These are phyloP conservation scores for Chymomyza fuscimana DNA, from an alignment of 2,888 invertebrate genomes.

Conservation along the genomic window DNA sequence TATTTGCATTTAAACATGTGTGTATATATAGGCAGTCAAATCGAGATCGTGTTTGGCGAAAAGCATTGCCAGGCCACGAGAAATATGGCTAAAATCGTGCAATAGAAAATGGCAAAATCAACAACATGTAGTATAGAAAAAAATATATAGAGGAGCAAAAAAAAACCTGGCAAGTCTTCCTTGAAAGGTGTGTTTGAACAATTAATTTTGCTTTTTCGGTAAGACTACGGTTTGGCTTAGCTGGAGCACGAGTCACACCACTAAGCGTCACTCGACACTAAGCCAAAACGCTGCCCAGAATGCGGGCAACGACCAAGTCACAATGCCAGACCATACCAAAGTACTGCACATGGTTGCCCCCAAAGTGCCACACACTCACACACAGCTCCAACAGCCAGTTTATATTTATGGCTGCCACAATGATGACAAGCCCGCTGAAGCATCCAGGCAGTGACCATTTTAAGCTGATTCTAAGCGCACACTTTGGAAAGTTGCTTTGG, in stretches of 20 bases:
- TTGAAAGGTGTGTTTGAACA: conserved; percentile 73
- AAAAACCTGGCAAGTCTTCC: conserved; percentile 44
- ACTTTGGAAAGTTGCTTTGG: conserved; percentile 61
- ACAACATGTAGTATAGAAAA: background rate
- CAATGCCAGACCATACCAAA: conserved; percentile 7
- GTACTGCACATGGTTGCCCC: background rate
- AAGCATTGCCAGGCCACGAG: conserved; percentile 29
- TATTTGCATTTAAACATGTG: background rate
- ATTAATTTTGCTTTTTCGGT: conserved; percentile 72
- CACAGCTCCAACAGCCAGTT: conserved; percentile 26
- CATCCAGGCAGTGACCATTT: conserved; percentile 58
- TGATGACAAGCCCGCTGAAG: conserved; percentile 11
- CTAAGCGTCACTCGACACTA: conserved; percentile 34
- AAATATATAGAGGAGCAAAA: background rate
- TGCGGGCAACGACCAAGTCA: conserved; percentile 61
- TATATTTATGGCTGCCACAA: conserved; percentile 61
- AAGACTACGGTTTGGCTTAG: conserved; percentile 17
- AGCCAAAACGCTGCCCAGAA: conserved; percentile 54
- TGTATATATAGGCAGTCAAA: background rate
- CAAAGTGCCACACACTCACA: background rate
- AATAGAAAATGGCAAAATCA: conserved; percentile 59
- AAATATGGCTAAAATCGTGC: conserved; percentile 73
- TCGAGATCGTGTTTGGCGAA: conserved; percentile 55
- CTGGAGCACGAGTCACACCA: background rate
- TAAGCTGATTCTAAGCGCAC: conserved; percentile 56